Evolutionary conservation across 2,797 vertebrate species (phyloP).

Genomic region (Melanotaenia maccullochi): DNA sequence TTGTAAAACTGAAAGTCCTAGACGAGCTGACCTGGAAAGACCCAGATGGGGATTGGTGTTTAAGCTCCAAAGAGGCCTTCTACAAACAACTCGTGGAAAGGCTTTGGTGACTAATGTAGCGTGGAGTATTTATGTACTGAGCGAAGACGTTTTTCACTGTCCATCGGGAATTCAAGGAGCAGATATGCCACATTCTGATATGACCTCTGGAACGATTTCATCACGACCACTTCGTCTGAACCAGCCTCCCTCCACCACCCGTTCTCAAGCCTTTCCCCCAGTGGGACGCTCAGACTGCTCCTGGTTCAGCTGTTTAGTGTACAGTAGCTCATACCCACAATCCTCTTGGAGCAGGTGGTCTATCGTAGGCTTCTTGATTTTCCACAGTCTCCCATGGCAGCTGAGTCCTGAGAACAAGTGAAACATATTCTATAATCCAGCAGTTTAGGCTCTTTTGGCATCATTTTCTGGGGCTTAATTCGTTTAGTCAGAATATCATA

Average conservation of each 20-base stretch:
- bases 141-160: slow-evolving; percentile 64
- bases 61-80: slow-evolving; percentile 77
- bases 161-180: slow-evolving; percentile 60
- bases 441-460: slow-evolving; percentile 5
- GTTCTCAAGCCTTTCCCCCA: slow-evolving; percentile 19
- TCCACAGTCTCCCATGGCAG: slow-evolving; percentile 58
- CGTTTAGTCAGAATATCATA: slow-evolving; percentile 23
- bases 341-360: slow-evolving; percentile 75
- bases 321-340: slow-evolving; percentile 73
- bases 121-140: slow-evolving; percentile 82
- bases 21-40: slow-evolving; percentile 74
- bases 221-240: slow-evolving; percentile 30
- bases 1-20: slow-evolving; percentile 46
- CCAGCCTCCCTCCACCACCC: slow-evolving; percentile 2
- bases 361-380: slow-evolving; percentile 70
- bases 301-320: slow-evolving; percentile 75
- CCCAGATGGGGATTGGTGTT: slow-evolving; percentile 69
- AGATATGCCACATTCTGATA: slow-evolving; percentile 45
- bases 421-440: slow-evolving; percentile 29
- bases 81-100: slow-evolving; percentile 85
- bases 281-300: slow-evolving; percentile 32
- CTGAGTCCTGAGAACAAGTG: slow-evolving; percentile 43
- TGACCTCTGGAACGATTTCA: slow-evolving; percentile 35
- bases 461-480: slow-evolving; percentile 17
- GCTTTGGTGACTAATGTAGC: slow-evolving; percentile 84